Evolutionary conservation across 2,113 vertebrate species (phyloP).

Genomic region (Cinclus mexicanus): DNA sequence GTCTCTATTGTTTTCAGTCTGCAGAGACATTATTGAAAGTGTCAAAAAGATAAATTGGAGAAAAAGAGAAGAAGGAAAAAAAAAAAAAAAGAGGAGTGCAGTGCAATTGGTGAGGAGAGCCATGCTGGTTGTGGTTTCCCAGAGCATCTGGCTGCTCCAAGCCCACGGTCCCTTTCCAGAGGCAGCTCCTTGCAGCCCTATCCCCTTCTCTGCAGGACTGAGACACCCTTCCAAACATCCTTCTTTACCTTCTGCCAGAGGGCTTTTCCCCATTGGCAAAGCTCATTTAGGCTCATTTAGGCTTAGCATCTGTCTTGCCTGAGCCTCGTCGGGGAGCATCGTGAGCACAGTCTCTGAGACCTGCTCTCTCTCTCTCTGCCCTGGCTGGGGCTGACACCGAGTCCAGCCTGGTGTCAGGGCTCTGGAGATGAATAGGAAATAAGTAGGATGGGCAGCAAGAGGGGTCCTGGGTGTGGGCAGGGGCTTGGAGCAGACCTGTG

Average conservation of each 20-base stretch:
- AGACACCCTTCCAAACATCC: background rate
- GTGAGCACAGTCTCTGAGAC: background rate
- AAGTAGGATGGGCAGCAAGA: background rate
- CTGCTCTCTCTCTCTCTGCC: background rate
- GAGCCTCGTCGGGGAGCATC: background rate
- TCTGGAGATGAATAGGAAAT: background rate
- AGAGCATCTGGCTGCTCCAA: background rate
- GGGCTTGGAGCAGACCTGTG: background rate
- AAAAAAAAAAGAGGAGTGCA: background rate
- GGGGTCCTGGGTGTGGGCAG: background rate
- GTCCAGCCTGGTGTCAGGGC: background rate
- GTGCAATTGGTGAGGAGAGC: background rate
- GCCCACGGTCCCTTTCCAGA: background rate
- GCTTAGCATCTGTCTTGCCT: background rate
- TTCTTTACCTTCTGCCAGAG: background rate
- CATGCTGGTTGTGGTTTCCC: background rate
- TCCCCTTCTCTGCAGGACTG: background rate
- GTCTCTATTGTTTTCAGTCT: constrained; percentile 46
- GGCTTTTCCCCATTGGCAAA: background rate
- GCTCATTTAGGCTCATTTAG: background rate
- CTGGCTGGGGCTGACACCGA: accelerated
- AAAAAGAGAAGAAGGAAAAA: background rate
- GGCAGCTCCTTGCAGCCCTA: background rate
- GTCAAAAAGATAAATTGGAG: constrained; percentile 52
- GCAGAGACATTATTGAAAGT: constrained; percentile 17